Evolutionary conservation across 2,888 invertebrate species (phyloP).

Genomic region (Cantharis flavilabris): DNA sequence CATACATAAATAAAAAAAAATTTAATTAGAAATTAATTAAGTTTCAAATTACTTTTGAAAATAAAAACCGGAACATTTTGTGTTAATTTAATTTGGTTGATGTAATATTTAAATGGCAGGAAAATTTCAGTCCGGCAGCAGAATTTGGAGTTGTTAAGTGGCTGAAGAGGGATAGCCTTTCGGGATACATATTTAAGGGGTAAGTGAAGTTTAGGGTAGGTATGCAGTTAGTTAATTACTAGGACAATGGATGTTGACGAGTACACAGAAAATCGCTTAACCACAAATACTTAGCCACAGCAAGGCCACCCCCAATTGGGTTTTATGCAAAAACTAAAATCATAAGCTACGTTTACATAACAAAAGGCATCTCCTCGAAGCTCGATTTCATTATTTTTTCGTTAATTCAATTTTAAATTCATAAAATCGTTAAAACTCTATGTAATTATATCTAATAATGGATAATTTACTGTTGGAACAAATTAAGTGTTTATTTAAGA

Average conservation of each 20-base stretch:
- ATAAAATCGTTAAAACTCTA: background rate
- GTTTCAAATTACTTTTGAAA: background rate
- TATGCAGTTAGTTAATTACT: slow-evolving; percentile 46
- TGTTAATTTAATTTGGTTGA: background rate
- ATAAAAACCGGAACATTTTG: background rate
- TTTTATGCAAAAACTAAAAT: slow-evolving; percentile 26
- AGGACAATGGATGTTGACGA: slow-evolving; percentile 48
- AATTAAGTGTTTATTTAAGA: slow-evolving; percentile 44
- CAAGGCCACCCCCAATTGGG: slow-evolving; percentile 23
- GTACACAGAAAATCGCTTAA: slow-evolving; percentile 52
- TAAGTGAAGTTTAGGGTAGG: slow-evolving; percentile 22
- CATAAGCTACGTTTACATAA: slow-evolving; percentile 28
- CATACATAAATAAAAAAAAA: background rate
- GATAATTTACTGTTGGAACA: slow-evolving; percentile 23
- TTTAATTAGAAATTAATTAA: background rate
- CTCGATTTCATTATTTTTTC: background rate
- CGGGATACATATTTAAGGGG: slow-evolving; percentile 35
- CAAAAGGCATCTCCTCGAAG: slow-evolving; percentile 14
- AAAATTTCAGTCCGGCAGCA: background rate
- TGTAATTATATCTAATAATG: background rate
- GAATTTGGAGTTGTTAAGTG: slow-evolving; percentile 1
- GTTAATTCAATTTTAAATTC: background rate
- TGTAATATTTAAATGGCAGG: background rate
- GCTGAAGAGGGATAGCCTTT: slow-evolving; percentile 28
- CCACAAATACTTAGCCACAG: slow-evolving; percentile 41